These are phyloP conservation scores for Alosa alosa DNA, from an alignment of 2,113 vertebrate genomes.

Conservation along the genomic window DNA sequence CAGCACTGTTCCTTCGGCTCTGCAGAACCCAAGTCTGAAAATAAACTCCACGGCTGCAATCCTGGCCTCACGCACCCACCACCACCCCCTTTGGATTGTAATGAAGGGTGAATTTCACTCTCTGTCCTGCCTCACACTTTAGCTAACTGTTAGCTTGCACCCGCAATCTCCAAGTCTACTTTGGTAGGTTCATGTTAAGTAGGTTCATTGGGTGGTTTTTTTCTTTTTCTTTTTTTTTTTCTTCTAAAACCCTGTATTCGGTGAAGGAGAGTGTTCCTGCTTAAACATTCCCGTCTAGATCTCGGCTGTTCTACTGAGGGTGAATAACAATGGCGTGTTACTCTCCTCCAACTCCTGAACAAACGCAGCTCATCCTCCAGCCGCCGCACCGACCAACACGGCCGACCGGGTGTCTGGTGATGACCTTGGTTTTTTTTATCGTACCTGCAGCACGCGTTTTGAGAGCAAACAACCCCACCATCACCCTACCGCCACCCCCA, in stretches of 20 bases:
- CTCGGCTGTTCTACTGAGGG: slow-evolving; percentile 4
- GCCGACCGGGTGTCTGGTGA: not conserved
- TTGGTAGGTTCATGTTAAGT: not conserved
- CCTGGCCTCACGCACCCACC: slow-evolving; percentile 13
- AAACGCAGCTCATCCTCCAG: not conserved
- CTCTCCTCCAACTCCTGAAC: not conserved
- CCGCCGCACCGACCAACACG: not conserved
- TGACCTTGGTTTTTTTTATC: slow-evolving; percentile 5
- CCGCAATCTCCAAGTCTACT: not conserved
- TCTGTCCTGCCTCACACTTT: not conserved
- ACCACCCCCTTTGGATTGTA: not conserved
- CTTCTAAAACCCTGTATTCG: not conserved
- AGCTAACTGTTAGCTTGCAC: not conserved
- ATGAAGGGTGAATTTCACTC: slow-evolving; percentile 33
- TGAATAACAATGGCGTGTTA: not conserved
- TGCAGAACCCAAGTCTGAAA: slow-evolving; percentile 42
- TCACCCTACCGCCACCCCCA: not conserved
- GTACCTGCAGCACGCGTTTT: not conserved
- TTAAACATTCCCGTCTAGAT: slow-evolving; percentile 11
- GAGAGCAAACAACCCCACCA: not conserved
- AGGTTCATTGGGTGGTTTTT: not conserved
- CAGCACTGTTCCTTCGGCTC: slow-evolving; percentile 45
- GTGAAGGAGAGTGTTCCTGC: not conserved
- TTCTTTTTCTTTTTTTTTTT: not conserved
- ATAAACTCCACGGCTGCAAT: slow-evolving; percentile 43